Percentiles rank a stretch among this genome's conserved stretches.
These are phyloP conservation scores for Anolis apletophallus DNA, from an alignment of 2,797 vertebrate species.

Conservation along the genomic window DNA sequence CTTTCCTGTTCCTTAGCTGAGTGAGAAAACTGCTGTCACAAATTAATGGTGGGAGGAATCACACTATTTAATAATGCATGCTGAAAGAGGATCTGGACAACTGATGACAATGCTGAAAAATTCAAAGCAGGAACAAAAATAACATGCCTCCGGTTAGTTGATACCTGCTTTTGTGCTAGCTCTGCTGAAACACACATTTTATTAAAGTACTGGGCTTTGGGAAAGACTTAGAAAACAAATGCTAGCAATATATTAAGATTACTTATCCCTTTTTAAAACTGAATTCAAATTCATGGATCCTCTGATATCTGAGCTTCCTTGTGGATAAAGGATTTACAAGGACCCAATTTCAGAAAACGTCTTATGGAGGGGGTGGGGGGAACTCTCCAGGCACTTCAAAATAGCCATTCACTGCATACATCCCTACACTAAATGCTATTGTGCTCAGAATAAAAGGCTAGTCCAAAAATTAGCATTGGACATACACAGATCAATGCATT, in stretches of 20 bases:
- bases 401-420: neutral
- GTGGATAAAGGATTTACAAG: neutral
- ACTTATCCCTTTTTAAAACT: constrained; percentile 10
- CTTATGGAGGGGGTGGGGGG: neutral
- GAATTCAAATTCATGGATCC: neutral
- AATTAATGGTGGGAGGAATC: constrained; percentile 39
- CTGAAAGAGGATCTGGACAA: constrained; percentile 37
- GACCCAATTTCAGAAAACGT: neutral
- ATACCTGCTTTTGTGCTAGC: constrained; percentile 51
- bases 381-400: neutral
- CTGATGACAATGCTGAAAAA: constrained; percentile 52
- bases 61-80: constrained; percentile 58
- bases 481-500: neutral
- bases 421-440: neutral
- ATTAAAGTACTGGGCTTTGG: neutral
- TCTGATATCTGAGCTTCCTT: neutral
- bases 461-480: neutral
- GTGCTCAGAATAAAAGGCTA: neutral
- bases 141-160: constrained; percentile 40
- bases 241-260: neutral
- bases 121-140: constrained; percentile 45
- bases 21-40: constrained; percentile 34
- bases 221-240: neutral
- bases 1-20: neutral
- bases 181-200: constrained; percentile 37